phyloP scores from a whole-genome alignment of 2,113 vertebrate genomes.

The Hymenochirus boettgeri region DNA sequence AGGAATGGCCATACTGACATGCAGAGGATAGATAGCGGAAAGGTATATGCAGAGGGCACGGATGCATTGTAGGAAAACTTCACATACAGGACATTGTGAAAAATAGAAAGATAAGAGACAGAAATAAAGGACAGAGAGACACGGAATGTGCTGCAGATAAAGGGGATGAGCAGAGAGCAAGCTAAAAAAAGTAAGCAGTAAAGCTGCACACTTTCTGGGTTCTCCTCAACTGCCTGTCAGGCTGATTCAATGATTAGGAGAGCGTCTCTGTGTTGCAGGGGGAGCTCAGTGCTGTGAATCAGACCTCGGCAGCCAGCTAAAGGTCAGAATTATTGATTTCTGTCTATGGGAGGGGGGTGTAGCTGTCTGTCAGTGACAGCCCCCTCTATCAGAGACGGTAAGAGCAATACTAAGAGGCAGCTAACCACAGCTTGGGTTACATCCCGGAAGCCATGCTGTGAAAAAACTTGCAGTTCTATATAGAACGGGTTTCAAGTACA shows the following conservation, averaged over 20 bases:
- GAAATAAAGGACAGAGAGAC: slow-evolving; percentile 14
- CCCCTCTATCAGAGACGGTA: slow-evolving; percentile 32
- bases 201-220: slow-evolving; percentile 37
- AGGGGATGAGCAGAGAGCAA: slow-evolving; percentile 39
- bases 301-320: slow-evolving; percentile 40
- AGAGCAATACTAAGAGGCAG: slow-evolving; percentile 39
- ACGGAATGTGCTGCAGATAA: slow-evolving; percentile 30
- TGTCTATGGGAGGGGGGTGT: slow-evolving; percentile 29
- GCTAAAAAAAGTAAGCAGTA: slow-evolving; percentile 17
- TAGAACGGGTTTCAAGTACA: neutral
- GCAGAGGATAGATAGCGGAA: slow-evolving; percentile 31
- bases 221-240: slow-evolving; percentile 42
- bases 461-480: neutral
- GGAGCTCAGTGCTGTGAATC: slow-evolving; percentile 41
- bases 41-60: slow-evolving; percentile 30
- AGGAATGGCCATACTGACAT: slow-evolving; percentile 34
- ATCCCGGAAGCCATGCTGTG: slow-evolving; percentile 15
- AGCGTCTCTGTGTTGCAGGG: slow-evolving; percentile 30
- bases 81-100: slow-evolving; percentile 19
- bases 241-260: slow-evolving; percentile 41
- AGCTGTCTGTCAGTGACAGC: slow-evolving; percentile 37
- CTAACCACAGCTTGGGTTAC: slow-evolving; percentile 8
- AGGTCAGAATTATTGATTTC: slow-evolving; percentile 44
- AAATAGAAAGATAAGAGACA: slow-evolving; percentile 22
- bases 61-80: slow-evolving; percentile 24